Conservation (phyloP, 2,797 vertebrate genomes). For the Odontamblyopus lacepedii region DNA sequence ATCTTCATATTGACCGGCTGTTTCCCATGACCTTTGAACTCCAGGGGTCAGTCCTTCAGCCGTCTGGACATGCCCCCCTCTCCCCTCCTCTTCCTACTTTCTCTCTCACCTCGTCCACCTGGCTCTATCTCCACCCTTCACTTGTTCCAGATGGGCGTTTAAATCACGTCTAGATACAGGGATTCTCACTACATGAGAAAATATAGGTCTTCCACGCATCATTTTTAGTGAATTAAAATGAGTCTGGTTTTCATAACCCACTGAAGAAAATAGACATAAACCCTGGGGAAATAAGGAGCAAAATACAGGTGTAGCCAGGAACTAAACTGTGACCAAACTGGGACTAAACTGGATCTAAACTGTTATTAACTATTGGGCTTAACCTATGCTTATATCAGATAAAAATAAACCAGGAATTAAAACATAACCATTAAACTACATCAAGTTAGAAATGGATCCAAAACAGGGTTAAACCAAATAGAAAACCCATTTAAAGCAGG, state of each 20-base stretch:
- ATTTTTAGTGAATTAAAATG: neutral
- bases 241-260: neutral
- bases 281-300: neutral
- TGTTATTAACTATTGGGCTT: neutral
- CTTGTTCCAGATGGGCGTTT: conserved; percentile 48
- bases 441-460: neutral
- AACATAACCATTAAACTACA: neutral
- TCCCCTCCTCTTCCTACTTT: conserved; percentile 37
- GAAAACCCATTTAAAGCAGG: neutral
- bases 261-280: neutral
- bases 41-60: conserved; percentile 54
- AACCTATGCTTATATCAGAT: neutral
- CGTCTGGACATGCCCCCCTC: conserved; percentile 51
- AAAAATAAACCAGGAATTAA: neutral
- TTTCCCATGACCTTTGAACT: conserved; percentile 72
- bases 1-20: conserved; percentile 57
- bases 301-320: neutral
- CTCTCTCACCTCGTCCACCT: conserved; percentile 51
- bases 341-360: neutral
- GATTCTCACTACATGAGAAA: neutral
- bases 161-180: neutral
- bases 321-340: neutral
- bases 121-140: conserved; percentile 41
- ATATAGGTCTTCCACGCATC: neutral
- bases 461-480: neutral